Evolutionary conservation across 2,888 invertebrate genomes (phyloP), one percentile per base, ranked within the genome.

Genomic region (Steromphala cineraria): DNA sequence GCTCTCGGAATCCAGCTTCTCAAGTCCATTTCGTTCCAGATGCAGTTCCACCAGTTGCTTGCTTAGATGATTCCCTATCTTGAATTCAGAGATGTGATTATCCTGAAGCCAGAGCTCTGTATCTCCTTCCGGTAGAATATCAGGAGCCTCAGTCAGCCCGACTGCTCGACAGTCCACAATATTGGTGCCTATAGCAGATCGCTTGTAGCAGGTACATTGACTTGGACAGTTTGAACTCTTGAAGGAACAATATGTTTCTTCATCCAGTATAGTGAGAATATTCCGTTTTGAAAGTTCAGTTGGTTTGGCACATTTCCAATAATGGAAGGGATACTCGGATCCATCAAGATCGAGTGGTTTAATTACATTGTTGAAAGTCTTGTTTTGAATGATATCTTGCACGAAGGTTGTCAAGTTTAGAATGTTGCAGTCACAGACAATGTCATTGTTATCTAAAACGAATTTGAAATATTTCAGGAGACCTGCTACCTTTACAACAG

Each of bases 41-140:
- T 53, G 21, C 15, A 75, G 52, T 53, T 52, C 52, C 13, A 75
- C 24, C 15, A 75, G 17, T 13, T 21, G 21, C 10, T 19, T 21
- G 28, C 24, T 24, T 2, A 67, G 15, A 28, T 81, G 62, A 0
- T n/a, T 40, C 7, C 5, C 40, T 0, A 17, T 67, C 8, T 79
- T 53, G 21, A 81, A n/a, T 19, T 52, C 67, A 67, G 75, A 28
- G 3, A 81, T 76, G 17, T 75, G 75, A 67, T 81, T 81, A 76
- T 79, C 79, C 55, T 81, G 81, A 15, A 81, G 75, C 81, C 81
- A 81, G 62, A 81, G 53, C 52, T 81, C 81, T 13, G 31, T 17
- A 28, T 79, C 75, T 8, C 55, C 36, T 15, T 13, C 1, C 0
- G 81, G 81, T 5, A 81, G 46, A 53, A 17, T 40, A 24, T 52